Percentiles rank a stretch among this genome's conserved stretches.
Evolutionary conservation across 2,888 invertebrate genomes (phyloP).

Genomic region (Clusia tigrina): DNA sequence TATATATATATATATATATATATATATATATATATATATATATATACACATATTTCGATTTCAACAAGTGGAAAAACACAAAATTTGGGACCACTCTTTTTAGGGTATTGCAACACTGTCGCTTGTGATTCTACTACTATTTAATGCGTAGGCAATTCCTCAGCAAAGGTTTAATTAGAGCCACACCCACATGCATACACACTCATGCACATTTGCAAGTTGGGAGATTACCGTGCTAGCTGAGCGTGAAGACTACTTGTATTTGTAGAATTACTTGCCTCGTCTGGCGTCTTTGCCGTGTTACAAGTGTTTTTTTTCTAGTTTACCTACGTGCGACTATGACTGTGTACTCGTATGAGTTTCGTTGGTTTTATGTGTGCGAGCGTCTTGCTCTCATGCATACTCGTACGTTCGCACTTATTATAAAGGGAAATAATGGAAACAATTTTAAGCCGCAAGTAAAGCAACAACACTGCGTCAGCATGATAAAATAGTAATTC

Average conservation of each 20-base stretch:
- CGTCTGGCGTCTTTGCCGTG: background rate
- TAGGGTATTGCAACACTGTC: too few relatives aligned
- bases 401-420: background rate
- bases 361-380: slow-evolving; percentile 21
- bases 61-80: too few relatives aligned
- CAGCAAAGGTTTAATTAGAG: slow-evolving; percentile 48
- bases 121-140: slow-evolving; percentile 39
- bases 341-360: slow-evolving; percentile 10
- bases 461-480: too few relatives aligned
- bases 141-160: slow-evolving; percentile 53
- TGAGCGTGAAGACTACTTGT: slow-evolving; percentile 54
- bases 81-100: too few relatives aligned
- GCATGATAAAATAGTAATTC: slow-evolving; percentile 58
- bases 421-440: background rate
- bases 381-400: slow-evolving; percentile 18
- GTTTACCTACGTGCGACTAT: slow-evolving; percentile 9
- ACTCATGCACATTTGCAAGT: background rate
- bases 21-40: too few relatives aligned
- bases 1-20: too few relatives aligned
- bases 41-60: too few relatives aligned
- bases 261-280: slow-evolving; percentile 54
- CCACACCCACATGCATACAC: slow-evolving; percentile 33
- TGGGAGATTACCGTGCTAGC: slow-evolving; percentile 55
- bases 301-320: background rate
- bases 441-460: slow-evolving; percentile 10